Evolutionary conservation across 2,888 invertebrate species (phyloP).

Genomic region (Nymphalis polychloros): DNA sequence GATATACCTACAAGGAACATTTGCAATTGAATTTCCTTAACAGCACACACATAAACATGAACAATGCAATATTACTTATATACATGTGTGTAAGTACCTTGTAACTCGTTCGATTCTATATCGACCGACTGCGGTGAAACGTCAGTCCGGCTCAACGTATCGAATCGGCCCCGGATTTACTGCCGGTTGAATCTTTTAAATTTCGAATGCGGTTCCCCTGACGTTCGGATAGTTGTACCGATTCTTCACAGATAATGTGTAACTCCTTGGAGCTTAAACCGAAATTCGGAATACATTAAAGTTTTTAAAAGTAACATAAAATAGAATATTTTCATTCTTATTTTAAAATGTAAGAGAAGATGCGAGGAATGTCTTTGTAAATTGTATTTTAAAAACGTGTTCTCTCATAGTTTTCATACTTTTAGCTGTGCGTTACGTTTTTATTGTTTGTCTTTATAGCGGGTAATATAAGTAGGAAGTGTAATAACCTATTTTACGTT

Average conservation of each 20-base stretch:
- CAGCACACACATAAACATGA: too few relatives aligned
- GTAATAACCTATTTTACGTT: constrained; percentile 8
- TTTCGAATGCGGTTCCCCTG: constrained; percentile 42
- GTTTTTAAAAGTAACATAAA: constrained; percentile 8
- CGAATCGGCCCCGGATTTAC: constrained; percentile 36
- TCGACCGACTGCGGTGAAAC: constrained; percentile 52
- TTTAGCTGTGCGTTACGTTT: background rate
- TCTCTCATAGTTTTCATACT: background rate
- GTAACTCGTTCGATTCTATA: constrained; percentile 65
- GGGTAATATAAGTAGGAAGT: constrained; percentile 1
- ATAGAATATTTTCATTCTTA: background rate
- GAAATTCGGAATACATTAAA: constrained; percentile 4
- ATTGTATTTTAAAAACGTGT: background rate
- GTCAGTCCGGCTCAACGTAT: constrained; percentile 38
- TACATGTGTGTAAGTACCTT: constrained; percentile 40
- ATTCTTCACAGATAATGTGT: constrained; percentile 35
- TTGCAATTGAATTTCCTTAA: too few relatives aligned
- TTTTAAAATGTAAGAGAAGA: too few relatives aligned
- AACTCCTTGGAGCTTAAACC: constrained; percentile 33
- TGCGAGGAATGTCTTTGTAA: background rate
- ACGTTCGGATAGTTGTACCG: constrained; percentile 34
- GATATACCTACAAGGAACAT: too few relatives aligned
- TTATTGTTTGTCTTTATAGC: constrained; percentile 6
- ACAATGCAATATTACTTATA: too few relatives aligned
- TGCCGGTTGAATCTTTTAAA: constrained; percentile 24